Percentiles rank a stretch among this genome's conserved stretches.
Conservation (phyloP, 2,888 invertebrate genomes). For the Meloe dianella region DNA sequence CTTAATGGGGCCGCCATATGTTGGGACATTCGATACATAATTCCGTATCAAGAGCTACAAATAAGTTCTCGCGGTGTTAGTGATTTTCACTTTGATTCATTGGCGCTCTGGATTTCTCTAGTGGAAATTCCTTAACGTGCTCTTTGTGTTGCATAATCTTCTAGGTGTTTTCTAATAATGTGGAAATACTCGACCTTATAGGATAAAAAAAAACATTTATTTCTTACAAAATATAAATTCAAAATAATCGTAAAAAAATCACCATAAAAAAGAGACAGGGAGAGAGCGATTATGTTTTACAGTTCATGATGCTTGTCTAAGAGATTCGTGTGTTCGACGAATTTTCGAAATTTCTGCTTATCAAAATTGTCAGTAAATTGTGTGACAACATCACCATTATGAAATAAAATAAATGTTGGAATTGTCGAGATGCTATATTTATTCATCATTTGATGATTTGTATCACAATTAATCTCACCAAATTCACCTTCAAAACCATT, state of each 20-base stretch:
- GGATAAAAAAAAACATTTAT: not conserved
- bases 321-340: slow-evolving; percentile 54
- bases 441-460: slow-evolving; percentile 66
- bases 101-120: too few relatives aligned
- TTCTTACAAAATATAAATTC: slow-evolving; percentile 6
- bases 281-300: too few relatives aligned
- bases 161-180: too few relatives aligned
- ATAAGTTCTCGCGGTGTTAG: too few relatives aligned
- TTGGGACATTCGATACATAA: too few relatives aligned
- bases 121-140: too few relatives aligned
- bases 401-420: slow-evolving; percentile 72
- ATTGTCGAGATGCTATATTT: slow-evolving; percentile 68
- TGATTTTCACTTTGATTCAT: too few relatives aligned
- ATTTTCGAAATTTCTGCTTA: slow-evolving; percentile 64
- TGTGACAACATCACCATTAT: slow-evolving; percentile 61
- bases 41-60: too few relatives aligned
- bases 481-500: slow-evolving; percentile 56
- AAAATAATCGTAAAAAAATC: slow-evolving; percentile 17
- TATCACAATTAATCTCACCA: slow-evolving; percentile 72
- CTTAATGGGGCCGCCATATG: too few relatives aligned
- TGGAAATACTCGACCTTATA: too few relatives aligned
- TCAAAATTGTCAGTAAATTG: slow-evolving; percentile 67
- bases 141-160: too few relatives aligned
- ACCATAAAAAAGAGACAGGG: slow-evolving; percentile 12
- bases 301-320: slow-evolving; percentile 47